phyloP scores from a whole-genome alignment of 1,140 invertebrate species.

The Helicorthomorpha holstii region DNA sequence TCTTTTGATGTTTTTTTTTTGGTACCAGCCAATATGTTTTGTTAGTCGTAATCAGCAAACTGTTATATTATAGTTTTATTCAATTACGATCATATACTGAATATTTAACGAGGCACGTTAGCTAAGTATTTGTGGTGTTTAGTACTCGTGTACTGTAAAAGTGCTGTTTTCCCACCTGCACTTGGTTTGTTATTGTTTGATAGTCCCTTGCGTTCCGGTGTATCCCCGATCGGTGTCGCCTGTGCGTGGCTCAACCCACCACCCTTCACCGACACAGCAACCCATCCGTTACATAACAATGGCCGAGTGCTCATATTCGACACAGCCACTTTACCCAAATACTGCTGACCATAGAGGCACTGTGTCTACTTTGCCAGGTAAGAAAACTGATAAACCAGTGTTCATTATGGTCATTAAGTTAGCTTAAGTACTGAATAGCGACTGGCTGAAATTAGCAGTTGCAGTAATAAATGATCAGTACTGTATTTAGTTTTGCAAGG shows the following conservation, averaged over 20 bases:
- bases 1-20: no score
- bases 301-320: slow-evolving; percentile 17
- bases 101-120: no score
- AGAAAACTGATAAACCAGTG: no score
- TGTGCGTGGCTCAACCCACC: no score
- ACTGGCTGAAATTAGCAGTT: background rate
- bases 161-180: background rate
- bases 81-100: no score
- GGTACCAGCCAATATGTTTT: no score
- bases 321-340: slow-evolving; percentile 7
- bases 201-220: background rate
- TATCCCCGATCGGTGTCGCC: slow-evolving; percentile 2
- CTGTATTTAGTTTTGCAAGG: no score
- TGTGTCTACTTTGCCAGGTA: slow-evolving; percentile 14
- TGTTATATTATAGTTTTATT: no score
- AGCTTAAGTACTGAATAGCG: background rate
- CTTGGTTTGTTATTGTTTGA: background rate
- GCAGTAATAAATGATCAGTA: background rate
- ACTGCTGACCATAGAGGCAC: slow-evolving; percentile 7
- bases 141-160: background rate
- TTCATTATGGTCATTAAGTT: no score
- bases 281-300: background rate
- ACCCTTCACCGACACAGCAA: no score
- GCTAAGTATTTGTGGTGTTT: no score
- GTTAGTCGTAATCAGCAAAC: no score